Percentiles rank a stretch among this genome's conserved stretches.
Conservation (phyloP, 2,888 invertebrate genomes). For the Amorpha juglandis region DNA sequence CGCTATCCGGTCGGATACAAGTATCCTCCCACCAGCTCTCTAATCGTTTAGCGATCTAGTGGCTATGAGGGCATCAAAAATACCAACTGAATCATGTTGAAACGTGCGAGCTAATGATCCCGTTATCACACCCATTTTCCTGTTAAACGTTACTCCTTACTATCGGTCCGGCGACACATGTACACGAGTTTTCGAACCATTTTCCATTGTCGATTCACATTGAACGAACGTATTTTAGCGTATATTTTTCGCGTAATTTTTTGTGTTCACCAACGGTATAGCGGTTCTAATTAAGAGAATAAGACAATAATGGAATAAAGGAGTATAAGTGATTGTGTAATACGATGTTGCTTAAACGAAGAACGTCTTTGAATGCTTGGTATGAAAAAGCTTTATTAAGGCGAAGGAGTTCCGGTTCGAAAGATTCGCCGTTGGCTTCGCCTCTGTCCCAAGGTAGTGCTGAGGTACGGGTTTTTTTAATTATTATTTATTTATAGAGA, state of each 20-base stretch:
- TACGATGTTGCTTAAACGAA: constrained; percentile 48
- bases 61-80: too few species aligned
- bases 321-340: constrained; percentile 31
- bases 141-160: constrained; percentile 56
- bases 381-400: constrained; percentile 56
- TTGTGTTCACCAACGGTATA: constrained; percentile 27
- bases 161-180: constrained; percentile 56
- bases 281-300: constrained; percentile 6
- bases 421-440: constrained; percentile 43
- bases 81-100: background rate
- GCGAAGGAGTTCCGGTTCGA: constrained; percentile 51
- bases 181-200: constrained; percentile 64
- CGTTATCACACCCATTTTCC: constrained; percentile 74
- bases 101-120: constrained; percentile 53
- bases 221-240: constrained; percentile 64
- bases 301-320: constrained; percentile 30
- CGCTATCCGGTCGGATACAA: too few species aligned
- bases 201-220: constrained; percentile 72
- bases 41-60: too few species aligned
- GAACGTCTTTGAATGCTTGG: constrained; percentile 59
- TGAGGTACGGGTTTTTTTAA: constrained; percentile 44
- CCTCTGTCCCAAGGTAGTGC: constrained; percentile 47
- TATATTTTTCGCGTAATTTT: constrained; percentile 31
- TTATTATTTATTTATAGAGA: constrained; percentile 21
- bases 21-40: too few species aligned